phyloP scores from a whole-genome alignment of 1,140 invertebrate genomes.

The Drosophila busckii region DNA sequence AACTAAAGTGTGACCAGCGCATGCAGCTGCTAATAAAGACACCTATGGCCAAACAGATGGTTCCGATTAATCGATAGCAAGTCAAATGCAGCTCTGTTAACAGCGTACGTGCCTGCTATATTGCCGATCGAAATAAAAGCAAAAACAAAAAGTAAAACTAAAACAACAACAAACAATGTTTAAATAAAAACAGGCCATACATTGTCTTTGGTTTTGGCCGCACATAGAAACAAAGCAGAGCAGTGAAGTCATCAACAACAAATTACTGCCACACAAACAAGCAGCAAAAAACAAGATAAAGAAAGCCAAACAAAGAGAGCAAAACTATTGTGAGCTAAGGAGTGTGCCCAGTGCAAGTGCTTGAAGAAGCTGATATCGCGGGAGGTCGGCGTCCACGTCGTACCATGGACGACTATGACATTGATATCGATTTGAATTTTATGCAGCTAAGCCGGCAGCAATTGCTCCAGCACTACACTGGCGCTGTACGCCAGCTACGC shows the following conservation, averaged over 20 bases:
- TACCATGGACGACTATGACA: slow-evolving; percentile 48
- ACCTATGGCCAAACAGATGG: no score
- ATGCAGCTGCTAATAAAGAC: no score
- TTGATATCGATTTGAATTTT: slow-evolving; percentile 63
- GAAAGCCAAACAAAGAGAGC: neutral
- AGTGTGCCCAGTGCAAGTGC: slow-evolving; percentile 1
- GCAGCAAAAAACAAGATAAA: neutral
- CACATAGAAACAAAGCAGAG: slow-evolving; percentile 1
- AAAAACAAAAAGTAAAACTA: neutral
- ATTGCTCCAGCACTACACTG: slow-evolving; percentile 57
- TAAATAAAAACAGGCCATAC: slow-evolving; percentile 25
- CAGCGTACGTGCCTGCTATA: slow-evolving; percentile 1
- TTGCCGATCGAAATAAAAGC: slow-evolving; percentile 14
- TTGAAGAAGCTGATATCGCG: neutral
- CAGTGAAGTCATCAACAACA: neutral
- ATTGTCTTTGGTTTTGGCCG: neutral
- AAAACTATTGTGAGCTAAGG: neutral
- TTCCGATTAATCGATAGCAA: neutral
- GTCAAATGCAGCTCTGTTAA: no score
- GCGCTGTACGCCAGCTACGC: slow-evolving; percentile 49
- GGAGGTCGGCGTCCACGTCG: slow-evolving; percentile 14
- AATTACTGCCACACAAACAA: neutral
- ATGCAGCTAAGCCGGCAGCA: slow-evolving; percentile 61
- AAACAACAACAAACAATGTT: slow-evolving; percentile 15
- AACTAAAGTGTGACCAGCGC: slow-evolving; percentile 31